Evolutionary conservation across 1,140 invertebrate genomes (phyloP).

Genomic region (Nephila pilipes): DNA sequence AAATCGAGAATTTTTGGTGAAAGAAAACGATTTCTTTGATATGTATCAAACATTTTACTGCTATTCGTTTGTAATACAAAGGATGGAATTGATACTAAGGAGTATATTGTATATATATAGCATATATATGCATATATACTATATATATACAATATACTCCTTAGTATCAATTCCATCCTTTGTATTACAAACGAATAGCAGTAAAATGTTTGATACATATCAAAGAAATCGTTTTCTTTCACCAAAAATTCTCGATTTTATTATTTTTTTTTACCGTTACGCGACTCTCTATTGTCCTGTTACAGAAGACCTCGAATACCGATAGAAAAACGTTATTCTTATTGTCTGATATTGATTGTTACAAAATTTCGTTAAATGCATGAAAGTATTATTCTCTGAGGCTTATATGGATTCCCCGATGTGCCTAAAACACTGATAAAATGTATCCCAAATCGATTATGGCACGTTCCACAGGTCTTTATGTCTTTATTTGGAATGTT

Average conservation of each 20-base stretch:
- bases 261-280: background rate
- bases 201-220: background rate
- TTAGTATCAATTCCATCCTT: background rate
- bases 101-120: too few species aligned
- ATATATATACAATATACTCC: too few species aligned
- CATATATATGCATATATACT: too few species aligned
- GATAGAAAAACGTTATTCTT: constrained; percentile 4
- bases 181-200: background rate
- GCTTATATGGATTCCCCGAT: background rate
- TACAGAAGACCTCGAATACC: background rate
- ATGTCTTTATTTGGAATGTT: background rate
- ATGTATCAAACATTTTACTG: background rate
- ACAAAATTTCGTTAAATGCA: constrained; percentile 14
- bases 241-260: background rate
- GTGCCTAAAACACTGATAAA: background rate
- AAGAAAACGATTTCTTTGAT: background rate
- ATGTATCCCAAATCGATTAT: constrained; percentile 2
- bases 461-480: constrained; percentile 1
- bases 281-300: background rate
- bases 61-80: background rate
- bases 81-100: background rate
- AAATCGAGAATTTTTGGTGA: background rate
- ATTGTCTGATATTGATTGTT: background rate
- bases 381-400: constrained; percentile 3
- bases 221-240: background rate